These are phyloP conservation scores for Chrosomus eos DNA, from an alignment of 2,797 vertebrate genomes.

Conservation along the genomic window DNA sequence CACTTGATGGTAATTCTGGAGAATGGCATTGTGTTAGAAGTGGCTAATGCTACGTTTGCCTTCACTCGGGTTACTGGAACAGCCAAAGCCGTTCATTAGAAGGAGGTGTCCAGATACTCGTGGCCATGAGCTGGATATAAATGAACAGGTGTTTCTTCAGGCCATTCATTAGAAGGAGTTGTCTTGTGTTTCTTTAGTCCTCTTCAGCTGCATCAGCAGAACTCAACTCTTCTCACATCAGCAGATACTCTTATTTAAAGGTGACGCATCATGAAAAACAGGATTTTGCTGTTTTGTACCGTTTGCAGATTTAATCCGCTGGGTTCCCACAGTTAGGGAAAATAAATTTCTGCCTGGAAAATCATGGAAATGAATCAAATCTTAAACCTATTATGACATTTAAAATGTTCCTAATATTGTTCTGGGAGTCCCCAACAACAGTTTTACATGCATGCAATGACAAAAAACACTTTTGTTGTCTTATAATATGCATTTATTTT, in stretches of 20 bases:
- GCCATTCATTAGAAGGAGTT: too few species aligned
- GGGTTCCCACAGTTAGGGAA: not conserved
- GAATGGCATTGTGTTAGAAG: not conserved
- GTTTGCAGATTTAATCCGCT: not conserved
- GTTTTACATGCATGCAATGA: too few species aligned
- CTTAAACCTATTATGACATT: too few species aligned
- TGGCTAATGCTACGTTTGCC: not conserved
- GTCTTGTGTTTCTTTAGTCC: not conserved
- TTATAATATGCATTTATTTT: too few species aligned
- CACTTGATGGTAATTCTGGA: not conserved
- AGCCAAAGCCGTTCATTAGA: not conserved
- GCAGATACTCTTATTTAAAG: not conserved
- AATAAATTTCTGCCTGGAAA: not conserved
- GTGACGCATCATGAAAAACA: not conserved
- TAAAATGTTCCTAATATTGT: too few species aligned
- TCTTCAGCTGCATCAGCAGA: not conserved
- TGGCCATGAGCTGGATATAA: not conserved
- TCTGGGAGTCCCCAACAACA: too few species aligned
- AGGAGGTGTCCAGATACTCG: not conserved
- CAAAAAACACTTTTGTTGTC: too few species aligned
- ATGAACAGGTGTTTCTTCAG: not conserved
- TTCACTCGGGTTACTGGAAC: not conserved
- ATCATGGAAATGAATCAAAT: not conserved
- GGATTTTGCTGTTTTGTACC: not conserved
- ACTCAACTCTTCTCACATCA: not conserved